phyloP scores from a whole-genome alignment of 2,888 invertebrate genomes.

The Latrodectus elegans region DNA sequence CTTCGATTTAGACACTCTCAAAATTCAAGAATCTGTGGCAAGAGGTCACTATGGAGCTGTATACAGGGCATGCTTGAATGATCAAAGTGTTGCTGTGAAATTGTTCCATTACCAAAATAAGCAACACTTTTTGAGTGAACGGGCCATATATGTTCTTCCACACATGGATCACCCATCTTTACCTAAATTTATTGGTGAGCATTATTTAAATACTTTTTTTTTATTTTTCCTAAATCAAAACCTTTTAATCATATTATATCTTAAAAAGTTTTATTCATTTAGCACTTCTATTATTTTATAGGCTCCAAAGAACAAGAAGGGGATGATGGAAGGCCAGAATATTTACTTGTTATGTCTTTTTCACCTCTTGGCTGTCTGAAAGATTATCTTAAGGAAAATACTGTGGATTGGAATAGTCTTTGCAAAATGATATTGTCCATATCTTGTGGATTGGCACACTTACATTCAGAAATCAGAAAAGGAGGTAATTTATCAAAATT shows the following conservation, averaged over 20 bases:
- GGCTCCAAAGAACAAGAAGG: constrained; percentile 83
- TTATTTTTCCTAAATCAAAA: background rate
- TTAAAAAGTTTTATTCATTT: too few species aligned
- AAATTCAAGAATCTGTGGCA: constrained; percentile 82
- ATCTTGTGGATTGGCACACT: constrained; percentile 87
- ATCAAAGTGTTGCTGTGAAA: constrained; percentile 89
- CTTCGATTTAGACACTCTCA: constrained; percentile 84
- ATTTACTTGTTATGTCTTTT: constrained; percentile 85
- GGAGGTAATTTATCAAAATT: constrained; percentile 77
- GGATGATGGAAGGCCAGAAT: constrained; percentile 82
- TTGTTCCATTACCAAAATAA: constrained; percentile 86
- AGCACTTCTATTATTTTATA: constrained; percentile 72
- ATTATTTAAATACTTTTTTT: background rate
- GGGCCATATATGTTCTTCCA: constrained; percentile 88
- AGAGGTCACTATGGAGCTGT: constrained; percentile 89
- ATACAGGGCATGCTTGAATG: constrained; percentile 87
- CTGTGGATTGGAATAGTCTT: constrained; percentile 83
- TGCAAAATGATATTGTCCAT: constrained; percentile 86
- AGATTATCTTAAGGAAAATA: constrained; percentile 83
- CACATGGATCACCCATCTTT: constrained; percentile 87
- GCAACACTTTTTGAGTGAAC: constrained; percentile 89
- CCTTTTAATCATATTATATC: background rate
- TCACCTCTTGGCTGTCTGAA: constrained; percentile 84
- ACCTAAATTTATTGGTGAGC: constrained; percentile 85
- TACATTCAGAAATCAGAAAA: constrained; percentile 85